Percentiles rank a stretch among this genome's conserved stretches.
Conservation (phyloP, 1,140 invertebrate genomes). For the Babylonia areolata region DNA sequence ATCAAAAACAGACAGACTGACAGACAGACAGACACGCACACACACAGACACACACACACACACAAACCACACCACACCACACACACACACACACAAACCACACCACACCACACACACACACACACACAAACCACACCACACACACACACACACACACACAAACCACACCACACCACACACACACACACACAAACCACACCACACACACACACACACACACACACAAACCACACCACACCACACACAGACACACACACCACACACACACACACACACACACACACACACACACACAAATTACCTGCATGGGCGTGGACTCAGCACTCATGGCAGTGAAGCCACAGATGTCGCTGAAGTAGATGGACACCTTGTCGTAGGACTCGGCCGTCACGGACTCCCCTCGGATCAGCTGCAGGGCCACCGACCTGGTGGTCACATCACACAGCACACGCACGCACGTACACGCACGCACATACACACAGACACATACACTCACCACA, state of each 20-base stretch:
- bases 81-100: neutral
- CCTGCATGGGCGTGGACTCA: conserved; percentile 91
- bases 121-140: neutral
- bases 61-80: neutral
- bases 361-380: conserved; percentile 94
- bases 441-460: too few species aligned
- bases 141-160: neutral
- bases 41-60: too few species aligned
- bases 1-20: too few species aligned
- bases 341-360: conserved; percentile 98
- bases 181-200: neutral
- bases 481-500: neutral
- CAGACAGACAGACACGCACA: too few species aligned
- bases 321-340: conserved; percentile 95
- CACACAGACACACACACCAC: neutral
- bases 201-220: neutral
- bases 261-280: neutral
- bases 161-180: conserved; percentile 56
- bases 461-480: too few species aligned
- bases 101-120: neutral
- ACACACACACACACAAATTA: conserved; percentile 34
- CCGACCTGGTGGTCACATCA: too few species aligned
- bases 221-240: neutral
- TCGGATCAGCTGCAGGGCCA: conserved; percentile 91
- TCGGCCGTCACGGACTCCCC: conserved; percentile 94